These are phyloP conservation scores for Montipora sp. DNA, from an alignment of 64 coral and sea anemone species.

Conservation along the genomic window DNA sequence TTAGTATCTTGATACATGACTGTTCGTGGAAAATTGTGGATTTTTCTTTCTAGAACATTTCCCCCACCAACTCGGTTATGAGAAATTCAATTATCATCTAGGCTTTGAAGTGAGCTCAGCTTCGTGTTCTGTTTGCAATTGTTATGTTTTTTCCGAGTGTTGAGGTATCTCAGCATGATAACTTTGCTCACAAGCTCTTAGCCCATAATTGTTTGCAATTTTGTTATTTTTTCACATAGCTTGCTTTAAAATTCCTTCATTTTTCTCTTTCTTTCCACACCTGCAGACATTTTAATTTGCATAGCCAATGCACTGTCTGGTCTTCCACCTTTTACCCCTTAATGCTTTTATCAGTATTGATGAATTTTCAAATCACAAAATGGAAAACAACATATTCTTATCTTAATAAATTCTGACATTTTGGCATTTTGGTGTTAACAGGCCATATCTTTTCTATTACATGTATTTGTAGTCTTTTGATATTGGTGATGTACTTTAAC, in stretches of 20 bases:
- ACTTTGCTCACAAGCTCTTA: background rate
- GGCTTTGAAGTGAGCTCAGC: background rate
- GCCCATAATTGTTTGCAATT: background rate
- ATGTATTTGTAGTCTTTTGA: too few species aligned
- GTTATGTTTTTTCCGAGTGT: background rate
- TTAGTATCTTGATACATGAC: background rate
- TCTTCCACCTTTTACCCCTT: background rate
- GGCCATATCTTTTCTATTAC: too few species aligned
- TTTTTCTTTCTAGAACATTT: background rate
- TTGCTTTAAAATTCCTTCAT: background rate
- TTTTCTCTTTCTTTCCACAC: background rate
- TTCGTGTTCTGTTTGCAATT: background rate
- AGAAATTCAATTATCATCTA: conserved; percentile 24
- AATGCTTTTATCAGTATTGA: too few species aligned
- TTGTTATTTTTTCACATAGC: background rate
- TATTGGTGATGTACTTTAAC: too few species aligned
- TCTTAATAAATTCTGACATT: too few species aligned
- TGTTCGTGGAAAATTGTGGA: background rate
- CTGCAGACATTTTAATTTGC: conserved; percentile 37
- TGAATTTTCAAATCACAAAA: too few species aligned
- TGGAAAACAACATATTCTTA: too few species aligned
- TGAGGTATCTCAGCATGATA: background rate
- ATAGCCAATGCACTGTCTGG: conserved; percentile 1
- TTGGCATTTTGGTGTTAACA: too few species aligned
- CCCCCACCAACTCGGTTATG: background rate